Evolutionary conservation across 2,113 vertebrate species (phyloP).

Genomic region (Eretmochelys imbricata): DNA sequence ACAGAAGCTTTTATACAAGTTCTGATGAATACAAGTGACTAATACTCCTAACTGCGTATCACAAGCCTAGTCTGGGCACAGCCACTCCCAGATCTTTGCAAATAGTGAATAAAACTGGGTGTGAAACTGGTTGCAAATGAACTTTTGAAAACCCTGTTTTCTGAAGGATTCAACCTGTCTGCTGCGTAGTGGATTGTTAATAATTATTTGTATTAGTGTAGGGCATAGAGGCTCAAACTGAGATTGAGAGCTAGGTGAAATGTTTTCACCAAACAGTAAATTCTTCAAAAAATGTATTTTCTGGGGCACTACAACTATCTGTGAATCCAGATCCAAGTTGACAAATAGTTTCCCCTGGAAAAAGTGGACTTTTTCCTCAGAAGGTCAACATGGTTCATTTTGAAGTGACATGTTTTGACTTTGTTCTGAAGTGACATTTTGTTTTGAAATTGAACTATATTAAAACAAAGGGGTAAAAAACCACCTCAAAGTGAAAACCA

Average conservation of each 20-base stretch:
- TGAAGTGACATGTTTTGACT: background rate
- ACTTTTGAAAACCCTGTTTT: background rate
- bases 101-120: background rate
- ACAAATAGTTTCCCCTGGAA: background rate
- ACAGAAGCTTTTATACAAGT: background rate
- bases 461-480: background rate
- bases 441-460: background rate
- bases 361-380: background rate
- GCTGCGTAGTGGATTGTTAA: background rate
- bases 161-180: background rate
- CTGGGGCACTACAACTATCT: background rate
- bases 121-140: fast-evolving
- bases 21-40: background rate
- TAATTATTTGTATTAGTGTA: background rate
- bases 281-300: background rate
- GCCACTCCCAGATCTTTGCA: background rate
- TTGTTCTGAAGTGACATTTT: background rate
- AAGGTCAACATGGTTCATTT: no score
- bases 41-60: background rate
- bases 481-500: background rate
- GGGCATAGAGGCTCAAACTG: no score
- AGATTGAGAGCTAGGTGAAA: background rate
- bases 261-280: background rate
- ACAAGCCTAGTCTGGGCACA: background rate
- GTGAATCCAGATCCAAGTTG: background rate